Evolutionary conservation across 2,113 vertebrate species (phyloP).

Genomic region (Dascyllus trimaculatus): DNA sequence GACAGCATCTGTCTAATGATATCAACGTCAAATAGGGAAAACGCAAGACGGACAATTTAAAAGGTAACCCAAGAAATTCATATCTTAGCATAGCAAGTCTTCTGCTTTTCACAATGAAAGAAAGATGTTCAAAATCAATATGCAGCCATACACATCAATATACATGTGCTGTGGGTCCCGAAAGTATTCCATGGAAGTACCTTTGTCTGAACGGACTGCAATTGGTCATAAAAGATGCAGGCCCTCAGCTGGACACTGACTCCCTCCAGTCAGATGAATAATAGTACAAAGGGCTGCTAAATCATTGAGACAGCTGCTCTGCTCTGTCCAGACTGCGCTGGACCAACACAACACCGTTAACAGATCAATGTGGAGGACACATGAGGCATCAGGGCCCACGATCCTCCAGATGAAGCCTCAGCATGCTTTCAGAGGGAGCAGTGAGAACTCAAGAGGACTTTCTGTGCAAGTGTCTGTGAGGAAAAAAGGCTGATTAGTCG

Average conservation of each 20-base stretch:
- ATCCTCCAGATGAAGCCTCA: slow-evolving; percentile 44
- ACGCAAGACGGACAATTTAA: slow-evolving; percentile 17
- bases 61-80: slow-evolving; percentile 31
- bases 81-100: slow-evolving; percentile 1
- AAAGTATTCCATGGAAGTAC: slow-evolving; percentile 73
- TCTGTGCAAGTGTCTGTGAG: slow-evolving; percentile 27
- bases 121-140: slow-evolving; percentile 73
- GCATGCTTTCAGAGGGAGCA: slow-evolving; percentile 38
- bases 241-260: slow-evolving; percentile 76
- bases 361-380: slow-evolving; percentile 74
- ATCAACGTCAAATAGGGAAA: slow-evolving; percentile 38
- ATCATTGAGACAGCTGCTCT: slow-evolving; percentile 81
- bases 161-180: slow-evolving; percentile 64
- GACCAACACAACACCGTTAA: slow-evolving; percentile 64
- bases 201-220: slow-evolving; percentile 79
- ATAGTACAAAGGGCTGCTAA: slow-evolving; percentile 85
- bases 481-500: slow-evolving; percentile 38
- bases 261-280: slow-evolving; percentile 82
- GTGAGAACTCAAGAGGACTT: slow-evolving; percentile 50
- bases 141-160: slow-evolving; percentile 68
- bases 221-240: slow-evolving; percentile 85
- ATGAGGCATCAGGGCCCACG: slow-evolving; percentile 43
- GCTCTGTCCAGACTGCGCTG: slow-evolving; percentile 68
- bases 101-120: slow-evolving; percentile 57
- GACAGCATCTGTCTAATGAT: slow-evolving; percentile 58